These are phyloP conservation scores for Anagrus nilaparvatae DNA, from an alignment of 1,140 invertebrate genomes.

Conservation along the genomic window DNA sequence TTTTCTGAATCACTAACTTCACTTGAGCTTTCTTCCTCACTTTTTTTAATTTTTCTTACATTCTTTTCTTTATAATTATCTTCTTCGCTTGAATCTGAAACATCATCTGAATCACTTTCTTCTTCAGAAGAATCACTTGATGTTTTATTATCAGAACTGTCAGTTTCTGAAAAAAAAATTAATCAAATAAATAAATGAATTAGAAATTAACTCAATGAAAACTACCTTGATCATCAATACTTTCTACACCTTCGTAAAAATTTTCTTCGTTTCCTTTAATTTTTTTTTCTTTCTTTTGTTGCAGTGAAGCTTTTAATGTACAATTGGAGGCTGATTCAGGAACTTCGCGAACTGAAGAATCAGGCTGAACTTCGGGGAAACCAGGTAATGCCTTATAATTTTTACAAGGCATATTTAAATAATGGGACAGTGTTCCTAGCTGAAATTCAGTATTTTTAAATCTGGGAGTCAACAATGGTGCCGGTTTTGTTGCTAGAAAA, in stretches of 20 bases:
- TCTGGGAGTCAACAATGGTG: slow-evolving; percentile 65
- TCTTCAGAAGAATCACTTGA: slow-evolving; percentile 25
- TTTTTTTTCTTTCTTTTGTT: slow-evolving; percentile 32
- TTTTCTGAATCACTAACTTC: slow-evolving; percentile 24
- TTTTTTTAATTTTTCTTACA: slow-evolving; percentile 18
- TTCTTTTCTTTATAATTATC: slow-evolving; percentile 19
- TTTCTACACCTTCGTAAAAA: slow-evolving; percentile 36
- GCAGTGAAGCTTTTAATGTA: slow-evolving; percentile 16
- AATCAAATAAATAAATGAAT: not conserved
- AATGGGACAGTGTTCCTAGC: slow-evolving; percentile 90
- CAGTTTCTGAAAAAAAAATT: slow-evolving; percentile 20
- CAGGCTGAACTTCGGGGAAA: slow-evolving; percentile 71
- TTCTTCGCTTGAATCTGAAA: too few relatives aligned
- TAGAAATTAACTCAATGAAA: slow-evolving; percentile 5
- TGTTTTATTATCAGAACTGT: slow-evolving; percentile 9
- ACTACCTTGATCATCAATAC: slow-evolving; percentile 23
- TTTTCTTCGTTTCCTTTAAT: slow-evolving; percentile 27
- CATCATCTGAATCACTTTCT: slow-evolving; percentile 8
- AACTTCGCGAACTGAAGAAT: slow-evolving; percentile 69
- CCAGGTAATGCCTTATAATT: slow-evolving; percentile 84
- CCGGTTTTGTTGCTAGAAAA: slow-evolving; percentile 87
- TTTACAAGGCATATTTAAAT: slow-evolving; percentile 71
- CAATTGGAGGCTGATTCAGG: slow-evolving; percentile 39
- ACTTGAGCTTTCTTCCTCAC: slow-evolving; percentile 1
- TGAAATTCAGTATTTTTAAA: slow-evolving; percentile 67